Base-by-base conservation (phyloP, 2,113 vertebrate species). In the Crotalus helleri region DNA sequence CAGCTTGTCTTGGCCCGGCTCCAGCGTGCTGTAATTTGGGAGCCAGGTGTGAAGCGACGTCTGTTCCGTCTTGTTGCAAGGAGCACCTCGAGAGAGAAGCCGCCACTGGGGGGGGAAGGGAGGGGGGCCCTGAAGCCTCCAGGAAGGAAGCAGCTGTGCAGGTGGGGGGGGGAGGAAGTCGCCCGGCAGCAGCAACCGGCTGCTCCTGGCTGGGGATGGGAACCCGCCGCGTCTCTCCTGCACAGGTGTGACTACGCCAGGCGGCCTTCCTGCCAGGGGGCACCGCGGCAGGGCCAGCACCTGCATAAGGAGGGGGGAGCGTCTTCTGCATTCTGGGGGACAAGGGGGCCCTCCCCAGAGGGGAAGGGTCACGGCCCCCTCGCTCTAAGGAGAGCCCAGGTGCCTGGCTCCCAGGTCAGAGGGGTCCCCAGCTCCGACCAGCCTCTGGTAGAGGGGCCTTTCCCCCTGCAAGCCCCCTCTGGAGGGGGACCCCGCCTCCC, bases 41-140 rank as follows among this genome's bases (percentile, higher is more conserved):
- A 97, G 97, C 98, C 98, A 98, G 98, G 98, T 98, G 98, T 97
- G 97, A 98, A 98, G 96, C 96, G 85, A 98, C 98, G 98, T 97
- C 98, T 98, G 98, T 97, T 96, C 96, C 95, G 87, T 98, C 98
- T 98, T 98, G 98, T 98, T 98, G 96, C 96, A 95, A 58, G 61
- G 61, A 97, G 96, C 96, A 97, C 97, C 97, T 97, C 51, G 55
- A 19, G 55, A 96, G 96, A 97, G 97, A 97, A 98, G 97, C 97
- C 96, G 97, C 97, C 96, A 96, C 96, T 97, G 11, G 95, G 95
- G 93, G 95, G 26, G 11, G 11, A 11, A 1, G 10, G 10, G 9
- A 10, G 11, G 8, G 58, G 61, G 61, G 10, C 1, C 10, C 96
- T 96, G 96, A 95, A 97, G 96, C 96, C 97, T 96, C 96, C 88